A percentile compares a stretch with the other conserved stretches of the same genome.
Evolutionary conservation across 2,113 vertebrate species (phyloP).

Genomic region (Pelmatolapia mariae): DNA sequence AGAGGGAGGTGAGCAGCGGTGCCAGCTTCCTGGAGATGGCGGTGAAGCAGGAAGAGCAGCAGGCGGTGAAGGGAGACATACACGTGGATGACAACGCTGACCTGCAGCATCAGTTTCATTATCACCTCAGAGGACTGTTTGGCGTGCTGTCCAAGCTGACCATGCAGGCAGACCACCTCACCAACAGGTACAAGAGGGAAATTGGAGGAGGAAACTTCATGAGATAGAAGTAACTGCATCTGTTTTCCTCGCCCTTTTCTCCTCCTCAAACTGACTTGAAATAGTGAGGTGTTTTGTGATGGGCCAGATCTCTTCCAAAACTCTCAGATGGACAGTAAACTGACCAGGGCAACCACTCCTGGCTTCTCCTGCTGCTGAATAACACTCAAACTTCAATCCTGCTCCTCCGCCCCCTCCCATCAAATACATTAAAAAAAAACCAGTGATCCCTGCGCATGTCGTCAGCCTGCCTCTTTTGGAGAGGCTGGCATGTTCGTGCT

Average conservation of each 20-base stretch:
- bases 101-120: constrained; percentile 75
- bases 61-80: constrained; percentile 9
- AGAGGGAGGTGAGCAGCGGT: constrained; percentile 66
- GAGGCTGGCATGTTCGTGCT: neutral
- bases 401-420: neutral
- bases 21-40: constrained; percentile 73
- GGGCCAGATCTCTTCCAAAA: neutral
- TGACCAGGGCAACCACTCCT: constrained; percentile 22
- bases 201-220: constrained; percentile 74
- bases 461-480: neutral
- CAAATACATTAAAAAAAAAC: neutral
- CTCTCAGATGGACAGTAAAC: constrained; percentile 16
- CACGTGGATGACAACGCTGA: constrained; percentile 32
- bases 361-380: constrained; percentile 2
- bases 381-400: constrained; percentile 8
- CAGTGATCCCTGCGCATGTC: constrained; percentile 25
- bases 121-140: constrained; percentile 76
- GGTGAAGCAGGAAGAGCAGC: constrained; percentile 67
- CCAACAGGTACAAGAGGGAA: constrained; percentile 76
- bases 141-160: constrained; percentile 77
- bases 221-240: constrained; percentile 39
- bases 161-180: constrained; percentile 72
- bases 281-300: constrained; percentile 26
- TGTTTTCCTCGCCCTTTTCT: fast-evolving
- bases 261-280: constrained; percentile 32